Evolutionary conservation across 2,888 invertebrate genomes (phyloP).

Genomic region (Cabera pusaria): DNA sequence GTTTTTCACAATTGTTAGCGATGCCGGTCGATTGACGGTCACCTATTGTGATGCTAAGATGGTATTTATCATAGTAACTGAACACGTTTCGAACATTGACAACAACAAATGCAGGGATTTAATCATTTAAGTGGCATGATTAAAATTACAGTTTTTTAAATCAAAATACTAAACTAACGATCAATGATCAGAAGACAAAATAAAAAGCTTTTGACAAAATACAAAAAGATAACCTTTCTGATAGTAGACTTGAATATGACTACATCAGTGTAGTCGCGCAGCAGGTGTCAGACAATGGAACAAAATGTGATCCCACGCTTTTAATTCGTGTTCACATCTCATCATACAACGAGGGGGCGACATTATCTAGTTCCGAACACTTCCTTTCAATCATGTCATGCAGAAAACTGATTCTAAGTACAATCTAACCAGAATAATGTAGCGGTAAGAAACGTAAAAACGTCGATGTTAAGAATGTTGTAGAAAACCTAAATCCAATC

Average conservation of each 20-base stretch:
- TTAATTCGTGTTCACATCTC: constrained; percentile 44
- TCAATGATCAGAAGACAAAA: constrained; percentile 27
- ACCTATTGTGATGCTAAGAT: constrained; percentile 65
- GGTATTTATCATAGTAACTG: constrained; percentile 59
- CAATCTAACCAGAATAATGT: no score
- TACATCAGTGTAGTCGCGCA: constrained; percentile 31
- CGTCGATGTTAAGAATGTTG: constrained; percentile 13
- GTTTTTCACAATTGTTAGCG: constrained; percentile 40
- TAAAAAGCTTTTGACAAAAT: constrained; percentile 24
- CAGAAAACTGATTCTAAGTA: constrained; percentile 9
- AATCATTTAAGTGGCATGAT: constrained; percentile 43
- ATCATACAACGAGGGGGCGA: constrained; percentile 47
- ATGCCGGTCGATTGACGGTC: constrained; percentile 46
- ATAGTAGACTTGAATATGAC: constrained; percentile 35
- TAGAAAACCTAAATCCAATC: constrained; percentile 22
- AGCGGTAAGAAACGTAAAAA: constrained; percentile 5
- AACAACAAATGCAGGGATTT: constrained; percentile 35
- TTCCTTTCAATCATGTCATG: constrained; percentile 36
- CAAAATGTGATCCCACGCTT: constrained; percentile 53
- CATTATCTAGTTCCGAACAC: constrained; percentile 42
- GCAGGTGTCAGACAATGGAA: constrained; percentile 51
- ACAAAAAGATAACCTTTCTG: constrained; percentile 50
- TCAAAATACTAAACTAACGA: constrained; percentile 28
- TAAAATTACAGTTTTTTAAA: constrained; percentile 39
- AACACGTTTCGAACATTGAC: constrained; percentile 37